These are phyloP conservation scores for Gryon sp. DNA, from an alignment of 1,140 invertebrate species.

Conservation along the genomic window DNA sequence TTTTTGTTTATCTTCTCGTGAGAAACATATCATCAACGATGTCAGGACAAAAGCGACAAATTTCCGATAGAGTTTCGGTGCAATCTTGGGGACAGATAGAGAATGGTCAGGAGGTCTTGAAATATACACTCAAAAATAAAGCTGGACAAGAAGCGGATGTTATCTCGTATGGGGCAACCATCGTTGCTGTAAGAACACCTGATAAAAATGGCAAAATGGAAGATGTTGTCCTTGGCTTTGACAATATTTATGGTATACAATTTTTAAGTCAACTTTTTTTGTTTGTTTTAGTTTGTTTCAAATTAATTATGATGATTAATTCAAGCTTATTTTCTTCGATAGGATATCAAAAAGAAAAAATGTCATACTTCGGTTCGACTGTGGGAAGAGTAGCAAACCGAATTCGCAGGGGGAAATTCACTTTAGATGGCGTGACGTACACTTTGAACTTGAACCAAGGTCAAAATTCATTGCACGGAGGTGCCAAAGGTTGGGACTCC, in stretches of 20 bases:
- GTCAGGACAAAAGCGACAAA: constrained; percentile 9
- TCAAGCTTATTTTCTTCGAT: background rate
- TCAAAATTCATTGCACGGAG: constrained; percentile 91
- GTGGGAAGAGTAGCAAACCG: constrained; percentile 94
- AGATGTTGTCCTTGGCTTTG: constrained; percentile 86
- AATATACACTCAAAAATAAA: constrained; percentile 81
- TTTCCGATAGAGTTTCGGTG: constrained; percentile 42
- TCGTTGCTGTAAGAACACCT: constrained; percentile 83
- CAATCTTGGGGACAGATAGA: constrained; percentile 68
- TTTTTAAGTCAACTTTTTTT: too few species aligned
- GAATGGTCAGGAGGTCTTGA: constrained; percentile 68
- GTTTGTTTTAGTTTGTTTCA: too few species aligned
- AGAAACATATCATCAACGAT: background rate
- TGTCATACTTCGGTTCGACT: constrained; percentile 89
- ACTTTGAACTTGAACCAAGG: constrained; percentile 87
- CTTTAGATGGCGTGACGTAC: constrained; percentile 84
- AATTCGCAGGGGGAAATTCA: constrained; percentile 86
- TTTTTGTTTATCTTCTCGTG: too few species aligned
- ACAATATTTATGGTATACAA: constrained; percentile 81
- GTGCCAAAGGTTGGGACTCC: constrained; percentile 91
- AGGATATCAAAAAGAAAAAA: constrained; percentile 36
- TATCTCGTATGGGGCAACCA: constrained; percentile 85
- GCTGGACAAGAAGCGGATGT: constrained; percentile 80
- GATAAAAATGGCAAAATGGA: constrained; percentile 82
- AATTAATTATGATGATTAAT: background rate